Conservation (phyloP, 2,797 vertebrate species). For the Bufotes viridis region DNA sequence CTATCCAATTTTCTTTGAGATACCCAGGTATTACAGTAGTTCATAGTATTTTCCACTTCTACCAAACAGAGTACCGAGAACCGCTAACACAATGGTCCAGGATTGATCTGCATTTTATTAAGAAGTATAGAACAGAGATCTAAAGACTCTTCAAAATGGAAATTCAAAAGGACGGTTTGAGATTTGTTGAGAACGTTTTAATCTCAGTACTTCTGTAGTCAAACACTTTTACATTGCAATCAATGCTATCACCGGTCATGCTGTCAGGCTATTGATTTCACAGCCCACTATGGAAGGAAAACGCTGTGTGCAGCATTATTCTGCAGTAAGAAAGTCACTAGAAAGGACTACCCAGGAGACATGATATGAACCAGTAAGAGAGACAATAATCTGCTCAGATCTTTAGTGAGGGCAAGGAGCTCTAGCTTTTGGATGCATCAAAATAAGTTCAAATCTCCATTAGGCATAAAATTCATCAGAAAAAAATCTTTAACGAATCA, state of each 20-base stretch:
- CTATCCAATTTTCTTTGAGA: no score
- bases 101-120: not conserved
- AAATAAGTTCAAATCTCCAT: no score
- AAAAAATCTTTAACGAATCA: no score
- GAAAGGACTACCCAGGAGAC: not conserved
- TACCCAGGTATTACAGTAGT: no score
- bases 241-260: not conserved
- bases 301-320: conserved; percentile 2
- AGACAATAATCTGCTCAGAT: not conserved
- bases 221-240: not conserved
- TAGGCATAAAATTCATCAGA: no score
- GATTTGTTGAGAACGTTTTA: not conserved
- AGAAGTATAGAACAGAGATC: not conserved
- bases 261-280: not conserved
- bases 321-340: not conserved
- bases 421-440: no score
- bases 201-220: not conserved
- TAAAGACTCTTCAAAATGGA: not conserved
- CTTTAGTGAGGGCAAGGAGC: not conserved
- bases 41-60: not conserved
- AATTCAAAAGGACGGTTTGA: not conserved
- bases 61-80: not conserved
- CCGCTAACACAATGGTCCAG: not conserved
- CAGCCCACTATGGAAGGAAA: not conserved
- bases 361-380: not conserved